Conservation (phyloP, 2,797 vertebrate species). For the Hippoglossus hippoglossus region DNA sequence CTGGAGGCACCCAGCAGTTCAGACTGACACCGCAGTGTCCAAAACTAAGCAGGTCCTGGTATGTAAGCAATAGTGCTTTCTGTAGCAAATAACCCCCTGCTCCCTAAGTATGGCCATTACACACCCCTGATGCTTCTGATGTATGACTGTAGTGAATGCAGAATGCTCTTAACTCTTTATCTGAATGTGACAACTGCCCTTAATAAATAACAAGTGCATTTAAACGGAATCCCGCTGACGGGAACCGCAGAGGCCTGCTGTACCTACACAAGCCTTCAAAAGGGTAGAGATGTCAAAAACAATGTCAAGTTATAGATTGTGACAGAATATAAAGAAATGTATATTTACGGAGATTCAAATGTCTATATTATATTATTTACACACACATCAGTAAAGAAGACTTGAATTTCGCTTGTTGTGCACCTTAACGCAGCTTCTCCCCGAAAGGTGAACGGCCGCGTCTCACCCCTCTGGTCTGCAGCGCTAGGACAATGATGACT, state of each 20-base stretch:
- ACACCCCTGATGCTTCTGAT: slow-evolving; percentile 82
- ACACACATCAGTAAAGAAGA: slow-evolving; percentile 54
- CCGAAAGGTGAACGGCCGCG: slow-evolving; percentile 59
- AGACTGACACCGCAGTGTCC: slow-evolving; percentile 73
- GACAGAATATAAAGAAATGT: slow-evolving; percentile 62
- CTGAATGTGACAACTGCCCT: slow-evolving; percentile 84
- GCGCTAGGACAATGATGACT: slow-evolving; percentile 72
- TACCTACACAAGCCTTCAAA: slow-evolving; percentile 64
- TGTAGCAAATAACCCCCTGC: slow-evolving; percentile 76
- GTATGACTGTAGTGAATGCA: slow-evolving; percentile 86
- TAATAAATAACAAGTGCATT: slow-evolving; percentile 90
- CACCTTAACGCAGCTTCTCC: slow-evolving; percentile 75
- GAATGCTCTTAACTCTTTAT: slow-evolving; percentile 86
- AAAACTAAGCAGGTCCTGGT: slow-evolving; percentile 71
- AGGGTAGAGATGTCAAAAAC: slow-evolving; percentile 70
- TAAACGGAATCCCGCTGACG: slow-evolving; percentile 74
- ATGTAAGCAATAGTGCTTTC: slow-evolving; percentile 83
- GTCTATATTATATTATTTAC: slow-evolving; percentile 72
- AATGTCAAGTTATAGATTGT: slow-evolving; percentile 69
- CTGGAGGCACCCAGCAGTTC: slow-evolving; percentile 33
- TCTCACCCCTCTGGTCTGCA: slow-evolving; percentile 73
- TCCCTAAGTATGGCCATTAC: slow-evolving; percentile 74
- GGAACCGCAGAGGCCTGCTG: slow-evolving; percentile 56
- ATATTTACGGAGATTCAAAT: slow-evolving; percentile 75
- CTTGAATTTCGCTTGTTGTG: slow-evolving; percentile 78